A percentile compares a stretch with the other conserved stretches of the same genome.
Evolutionary conservation across 2,113 vertebrate genomes (phyloP).

Genomic region (Desmodus rotundus): DNA sequence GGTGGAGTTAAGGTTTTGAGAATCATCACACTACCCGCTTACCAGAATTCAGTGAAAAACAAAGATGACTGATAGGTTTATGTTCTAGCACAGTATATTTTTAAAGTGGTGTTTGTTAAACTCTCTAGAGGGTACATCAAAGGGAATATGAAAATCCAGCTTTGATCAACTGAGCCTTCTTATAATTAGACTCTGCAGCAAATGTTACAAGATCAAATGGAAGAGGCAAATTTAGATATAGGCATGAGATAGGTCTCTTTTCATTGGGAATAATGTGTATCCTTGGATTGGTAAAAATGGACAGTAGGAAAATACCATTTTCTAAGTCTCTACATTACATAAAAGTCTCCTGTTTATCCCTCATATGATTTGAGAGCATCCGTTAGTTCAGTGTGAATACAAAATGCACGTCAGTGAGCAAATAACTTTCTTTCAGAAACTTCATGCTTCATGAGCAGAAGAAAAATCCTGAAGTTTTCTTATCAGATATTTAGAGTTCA

Average conservation of each 20-base stretch:
- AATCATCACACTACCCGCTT: slow-evolving; percentile 58
- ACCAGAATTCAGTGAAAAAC: slow-evolving; percentile 70
- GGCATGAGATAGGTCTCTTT: slow-evolving; percentile 48
- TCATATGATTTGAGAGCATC: slow-evolving; percentile 71
- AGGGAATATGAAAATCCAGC: slow-evolving; percentile 57
- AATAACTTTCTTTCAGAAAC: slow-evolving; percentile 73
- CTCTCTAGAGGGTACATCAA: slow-evolving; percentile 52
- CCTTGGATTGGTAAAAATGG: slow-evolving; percentile 62
- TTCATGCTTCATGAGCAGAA: slow-evolving; percentile 58
- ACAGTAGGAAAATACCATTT: slow-evolving; percentile 53
- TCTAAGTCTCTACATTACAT: slow-evolving; percentile 65
- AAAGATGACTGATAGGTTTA: slow-evolving; percentile 67
- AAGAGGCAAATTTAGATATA: slow-evolving; percentile 70
- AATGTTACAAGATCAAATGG: slow-evolving; percentile 71
- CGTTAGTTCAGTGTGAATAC: slow-evolving; percentile 67
- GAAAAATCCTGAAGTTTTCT: not conserved
- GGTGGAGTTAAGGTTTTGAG: slow-evolving; percentile 69
- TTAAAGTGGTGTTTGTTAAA: slow-evolving; percentile 57
- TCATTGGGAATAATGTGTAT: slow-evolving; percentile 64
- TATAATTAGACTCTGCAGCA: slow-evolving; percentile 61
- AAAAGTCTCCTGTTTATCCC: slow-evolving; percentile 71
- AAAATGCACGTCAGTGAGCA: slow-evolving; percentile 72
- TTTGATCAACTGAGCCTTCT: slow-evolving; percentile 64
- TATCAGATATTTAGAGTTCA: slow-evolving; percentile 25
- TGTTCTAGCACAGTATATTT: slow-evolving; percentile 70